These are phyloP conservation scores for Heterocephalus glaber DNA, from an alignment of 2,113 vertebrate genomes.

Conservation along the genomic window DNA sequence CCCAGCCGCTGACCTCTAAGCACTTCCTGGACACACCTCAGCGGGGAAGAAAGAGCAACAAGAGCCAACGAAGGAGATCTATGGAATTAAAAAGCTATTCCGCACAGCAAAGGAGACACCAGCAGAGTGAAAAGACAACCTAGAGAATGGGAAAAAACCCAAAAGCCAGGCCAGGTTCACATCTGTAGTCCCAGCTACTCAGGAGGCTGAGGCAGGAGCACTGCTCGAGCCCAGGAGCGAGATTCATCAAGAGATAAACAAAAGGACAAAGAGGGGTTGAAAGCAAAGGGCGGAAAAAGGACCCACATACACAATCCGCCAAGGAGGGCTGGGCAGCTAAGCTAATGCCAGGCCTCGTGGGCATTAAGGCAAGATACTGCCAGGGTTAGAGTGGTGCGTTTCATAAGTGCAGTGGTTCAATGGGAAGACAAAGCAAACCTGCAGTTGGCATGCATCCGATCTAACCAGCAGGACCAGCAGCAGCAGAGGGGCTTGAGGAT, in stretches of 20 bases:
- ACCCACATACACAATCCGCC: fast-evolving
- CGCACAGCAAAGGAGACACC: neutral
- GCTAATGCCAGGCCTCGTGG: fast-evolving
- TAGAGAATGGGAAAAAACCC: too few species aligned
- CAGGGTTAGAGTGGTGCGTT: fast-evolving
- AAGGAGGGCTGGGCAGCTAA: fast-evolving
- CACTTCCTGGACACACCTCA: neutral
- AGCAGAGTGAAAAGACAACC: neutral
- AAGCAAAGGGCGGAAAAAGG: fast-evolving
- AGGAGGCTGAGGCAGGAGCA: neutral
- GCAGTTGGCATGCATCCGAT: fast-evolving
- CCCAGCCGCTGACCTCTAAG: neutral
- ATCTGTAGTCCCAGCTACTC: neutral
- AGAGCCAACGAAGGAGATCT: neutral
- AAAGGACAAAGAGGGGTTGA: neutral
- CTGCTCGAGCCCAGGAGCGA: neutral
- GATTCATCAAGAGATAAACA: neutral
- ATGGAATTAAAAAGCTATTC: neutral
- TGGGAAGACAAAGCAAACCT: neutral
- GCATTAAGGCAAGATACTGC: fast-evolving
- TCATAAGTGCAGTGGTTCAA: fast-evolving
- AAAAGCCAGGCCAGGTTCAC: neutral
- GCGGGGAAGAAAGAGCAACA: neutral
- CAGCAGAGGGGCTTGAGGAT: too few species aligned
- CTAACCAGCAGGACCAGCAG: neutral